These are phyloP conservation scores for Palythoa grandis DNA, from an alignment of 92 coral and sea anemone species.

Conservation along the genomic window DNA sequence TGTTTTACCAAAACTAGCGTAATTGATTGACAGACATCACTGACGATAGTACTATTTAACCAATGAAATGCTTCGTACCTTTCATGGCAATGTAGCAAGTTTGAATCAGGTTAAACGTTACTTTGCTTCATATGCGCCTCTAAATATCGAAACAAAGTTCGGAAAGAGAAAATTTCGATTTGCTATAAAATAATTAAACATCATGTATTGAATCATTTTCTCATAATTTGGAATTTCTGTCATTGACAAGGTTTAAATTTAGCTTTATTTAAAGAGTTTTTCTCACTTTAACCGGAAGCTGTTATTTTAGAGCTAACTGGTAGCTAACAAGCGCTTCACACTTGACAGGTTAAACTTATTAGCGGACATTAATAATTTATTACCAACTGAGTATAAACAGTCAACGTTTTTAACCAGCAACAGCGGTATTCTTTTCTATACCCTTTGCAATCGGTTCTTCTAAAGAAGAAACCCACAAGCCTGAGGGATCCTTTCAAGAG, in stretches of 20 bases:
- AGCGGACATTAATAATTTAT: slow-evolving; percentile 51
- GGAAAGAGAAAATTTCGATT: background rate
- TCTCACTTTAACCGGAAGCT: slow-evolving; percentile 3
- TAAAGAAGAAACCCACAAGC: background rate
- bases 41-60: background rate
- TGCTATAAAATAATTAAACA: background rate
- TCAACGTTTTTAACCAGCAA: slow-evolving; percentile 31
- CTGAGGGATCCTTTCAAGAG: background rate
- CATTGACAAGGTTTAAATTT: background rate
- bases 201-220: background rate
- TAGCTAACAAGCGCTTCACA: slow-evolving; percentile 20
- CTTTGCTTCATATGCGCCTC: background rate
- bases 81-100: background rate
- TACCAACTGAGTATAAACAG: slow-evolving; percentile 20
- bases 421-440: slow-evolving; percentile 7
- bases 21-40: slow-evolving; percentile 5
- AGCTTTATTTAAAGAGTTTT: background rate
- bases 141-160: background rate
- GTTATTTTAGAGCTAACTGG: slow-evolving; percentile 22
- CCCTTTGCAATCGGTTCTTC: background rate
- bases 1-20: background rate
- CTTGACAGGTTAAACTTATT: slow-evolving; percentile 61
- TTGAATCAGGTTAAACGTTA: background rate
- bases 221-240: background rate
- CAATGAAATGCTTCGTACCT: background rate